Percentiles rank a stretch among this genome's conserved stretches.
These are phyloP conservation scores for Cecidostiba fungosa DNA, from an alignment of 2,888 invertebrate genomes.

Conservation along the genomic window DNA sequence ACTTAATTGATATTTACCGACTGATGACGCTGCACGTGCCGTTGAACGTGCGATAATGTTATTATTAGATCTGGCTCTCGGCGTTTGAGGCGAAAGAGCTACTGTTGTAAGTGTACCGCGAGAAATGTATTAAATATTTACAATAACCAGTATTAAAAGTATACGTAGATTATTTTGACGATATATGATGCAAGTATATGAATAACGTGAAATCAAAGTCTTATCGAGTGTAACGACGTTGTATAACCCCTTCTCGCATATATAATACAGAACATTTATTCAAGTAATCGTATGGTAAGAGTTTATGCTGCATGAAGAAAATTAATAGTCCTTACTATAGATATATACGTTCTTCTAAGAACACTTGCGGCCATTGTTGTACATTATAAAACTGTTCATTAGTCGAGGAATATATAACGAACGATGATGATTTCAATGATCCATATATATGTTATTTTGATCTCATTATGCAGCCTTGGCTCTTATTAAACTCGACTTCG, in stretches of 20 bases:
- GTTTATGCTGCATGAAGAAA: neutral
- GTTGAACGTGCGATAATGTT: too few species aligned
- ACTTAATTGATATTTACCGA: neutral
- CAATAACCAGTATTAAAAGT: neutral
- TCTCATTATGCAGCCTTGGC: neutral
- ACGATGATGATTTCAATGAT: slow-evolving; percentile 1
- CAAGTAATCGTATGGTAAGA: neutral
- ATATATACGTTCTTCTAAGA: neutral
- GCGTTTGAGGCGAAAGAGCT: neutral
- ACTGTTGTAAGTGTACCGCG: too few species aligned
- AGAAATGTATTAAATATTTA: neutral
- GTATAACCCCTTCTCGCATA: neutral
- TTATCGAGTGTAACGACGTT: neutral
- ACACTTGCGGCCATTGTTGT: neutral
- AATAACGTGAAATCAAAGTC: neutral
- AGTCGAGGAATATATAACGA: neutral
- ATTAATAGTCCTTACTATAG: slow-evolving; percentile 2
- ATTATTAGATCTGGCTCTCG: too few species aligned
- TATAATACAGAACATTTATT: neutral
- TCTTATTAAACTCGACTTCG: neutral
- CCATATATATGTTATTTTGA: slow-evolving; percentile 13
- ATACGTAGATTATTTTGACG: neutral
- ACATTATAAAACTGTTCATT: slow-evolving; percentile 12
- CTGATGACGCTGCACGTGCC: too few species aligned
- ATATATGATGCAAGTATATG: neutral